Conservation (phyloP, 2,797 vertebrate genomes). For the Brachyrhaphis roseni region DNA sequence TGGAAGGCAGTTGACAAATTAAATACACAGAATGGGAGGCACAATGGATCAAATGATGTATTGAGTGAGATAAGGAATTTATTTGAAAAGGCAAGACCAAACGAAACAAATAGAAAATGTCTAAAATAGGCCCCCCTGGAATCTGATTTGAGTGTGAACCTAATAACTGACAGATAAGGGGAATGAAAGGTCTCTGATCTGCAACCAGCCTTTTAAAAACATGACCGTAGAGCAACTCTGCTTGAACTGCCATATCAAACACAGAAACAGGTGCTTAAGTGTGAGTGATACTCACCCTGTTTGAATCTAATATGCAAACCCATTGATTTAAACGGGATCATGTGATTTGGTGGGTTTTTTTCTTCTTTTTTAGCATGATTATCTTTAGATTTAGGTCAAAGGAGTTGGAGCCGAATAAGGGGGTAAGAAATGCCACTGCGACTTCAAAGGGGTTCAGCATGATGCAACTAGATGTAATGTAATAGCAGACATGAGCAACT, state of each 20-base stretch:
- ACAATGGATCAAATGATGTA: slow-evolving; percentile 33
- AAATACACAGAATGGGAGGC: slow-evolving; percentile 24
- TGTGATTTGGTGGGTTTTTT: neutral
- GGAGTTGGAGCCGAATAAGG: slow-evolving; percentile 64
- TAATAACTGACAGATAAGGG: slow-evolving; percentile 55
- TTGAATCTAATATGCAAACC: slow-evolving; percentile 23
- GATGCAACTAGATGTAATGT: slow-evolving; percentile 79
- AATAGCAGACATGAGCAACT: slow-evolving; percentile 64
- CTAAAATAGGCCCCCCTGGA: slow-evolving; percentile 35
- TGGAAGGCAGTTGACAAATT: slow-evolving; percentile 28
- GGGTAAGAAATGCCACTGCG: slow-evolving; percentile 74
- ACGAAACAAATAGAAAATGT: slow-evolving; percentile 32
- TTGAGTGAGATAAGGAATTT: slow-evolving; percentile 36
- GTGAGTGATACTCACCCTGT: slow-evolving; percentile 20
- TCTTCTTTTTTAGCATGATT: slow-evolving; percentile 34
- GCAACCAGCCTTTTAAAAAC: slow-evolving; percentile 29
- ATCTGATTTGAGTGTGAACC: slow-evolving; percentile 22
- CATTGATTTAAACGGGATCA: slow-evolving; percentile 40
- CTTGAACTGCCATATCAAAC: slow-evolving; percentile 19
- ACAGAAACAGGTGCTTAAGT: slow-evolving; percentile 34
- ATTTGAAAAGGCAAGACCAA: slow-evolving; percentile 28
- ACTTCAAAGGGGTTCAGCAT: slow-evolving; percentile 77
- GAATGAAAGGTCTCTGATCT: slow-evolving; percentile 41
- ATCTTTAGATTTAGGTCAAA: slow-evolving; percentile 74
- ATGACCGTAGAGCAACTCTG: slow-evolving; percentile 21